These are phyloP conservation scores for Micropterix aruncella DNA, from an alignment of 2,888 invertebrate genomes.

Conservation along the genomic window DNA sequence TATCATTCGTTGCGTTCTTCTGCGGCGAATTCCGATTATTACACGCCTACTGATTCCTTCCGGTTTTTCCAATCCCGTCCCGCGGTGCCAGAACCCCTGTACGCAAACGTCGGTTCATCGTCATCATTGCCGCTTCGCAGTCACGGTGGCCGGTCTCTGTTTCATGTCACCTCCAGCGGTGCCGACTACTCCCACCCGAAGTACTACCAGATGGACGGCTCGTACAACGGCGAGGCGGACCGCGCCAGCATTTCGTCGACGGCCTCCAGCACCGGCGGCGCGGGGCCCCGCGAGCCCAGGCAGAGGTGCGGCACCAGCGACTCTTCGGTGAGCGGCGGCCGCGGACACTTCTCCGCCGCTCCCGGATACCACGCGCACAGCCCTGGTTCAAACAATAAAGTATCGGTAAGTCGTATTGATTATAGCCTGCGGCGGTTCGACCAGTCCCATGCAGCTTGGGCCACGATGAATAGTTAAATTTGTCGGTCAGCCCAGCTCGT, in stretches of 20 bases:
- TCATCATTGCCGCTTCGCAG: constrained; percentile 8
- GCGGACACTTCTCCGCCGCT: constrained; percentile 40
- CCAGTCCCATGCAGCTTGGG: too few species aligned
- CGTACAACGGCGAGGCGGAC: constrained; percentile 42
- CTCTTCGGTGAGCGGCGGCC: constrained; percentile 21
- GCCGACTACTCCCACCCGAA: constrained; percentile 37
- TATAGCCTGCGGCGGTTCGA: too few species aligned
- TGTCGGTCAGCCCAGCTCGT: too few species aligned
- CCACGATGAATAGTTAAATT: too few species aligned
- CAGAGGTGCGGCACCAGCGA: constrained; percentile 32
- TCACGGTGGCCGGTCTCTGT: constrained; percentile 19
- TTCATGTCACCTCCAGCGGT: constrained; percentile 29
- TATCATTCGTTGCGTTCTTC: not conserved
- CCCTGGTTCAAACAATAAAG: constrained; percentile 44
- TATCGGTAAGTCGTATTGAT: constrained; percentile 44
- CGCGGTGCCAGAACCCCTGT: constrained; percentile 2
- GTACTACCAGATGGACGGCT: constrained; percentile 35
- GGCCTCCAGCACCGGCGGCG: constrained; percentile 41
- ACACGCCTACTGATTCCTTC: not conserved
- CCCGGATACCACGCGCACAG: constrained; percentile 34
- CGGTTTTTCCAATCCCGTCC: not conserved
- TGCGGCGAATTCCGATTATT: not conserved
- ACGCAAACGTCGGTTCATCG: constrained; percentile 5
- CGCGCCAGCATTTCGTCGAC: constrained; percentile 46
- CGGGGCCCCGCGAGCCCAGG: constrained; percentile 29